A percentile compares a stretch with the other conserved stretches of the same genome.
phyloP scores from a whole-genome alignment of 2,797 vertebrate genomes.

The Acanthopagrus latus region DNA sequence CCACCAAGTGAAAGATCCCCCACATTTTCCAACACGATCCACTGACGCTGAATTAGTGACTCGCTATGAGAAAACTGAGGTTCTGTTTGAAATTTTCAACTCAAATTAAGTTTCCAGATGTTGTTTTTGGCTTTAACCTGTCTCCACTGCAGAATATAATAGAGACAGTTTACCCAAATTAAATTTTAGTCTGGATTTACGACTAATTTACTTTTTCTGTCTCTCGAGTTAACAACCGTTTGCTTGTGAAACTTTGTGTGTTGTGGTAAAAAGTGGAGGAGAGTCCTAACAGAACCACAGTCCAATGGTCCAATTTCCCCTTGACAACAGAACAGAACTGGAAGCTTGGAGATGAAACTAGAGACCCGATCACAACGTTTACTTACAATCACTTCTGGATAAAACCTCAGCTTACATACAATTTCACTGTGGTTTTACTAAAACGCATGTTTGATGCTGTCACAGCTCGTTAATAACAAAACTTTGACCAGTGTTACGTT shows the following conservation, averaged over 20 bases:
- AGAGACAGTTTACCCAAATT: too few species aligned
- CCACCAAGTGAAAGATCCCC: not conserved
- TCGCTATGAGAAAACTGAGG: not conserved
- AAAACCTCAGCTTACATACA: too few species aligned
- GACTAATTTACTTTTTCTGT: not conserved
- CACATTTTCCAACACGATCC: not conserved
- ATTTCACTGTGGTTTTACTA: too few species aligned
- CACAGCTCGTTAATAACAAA: too few species aligned
- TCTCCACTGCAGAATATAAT: not conserved
- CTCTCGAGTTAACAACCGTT: not conserved
- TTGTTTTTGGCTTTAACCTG: not conserved
- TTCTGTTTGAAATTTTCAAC: not conserved
- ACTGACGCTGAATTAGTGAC: not conserved
- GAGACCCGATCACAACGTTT: too few species aligned
- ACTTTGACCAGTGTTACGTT: too few species aligned
- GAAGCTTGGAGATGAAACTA: not conserved
- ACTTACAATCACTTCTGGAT: too few species aligned
- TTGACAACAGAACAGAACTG: not conserved
- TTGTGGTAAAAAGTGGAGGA: not conserved
- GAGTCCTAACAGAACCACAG: not conserved
- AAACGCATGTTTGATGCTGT: too few species aligned
- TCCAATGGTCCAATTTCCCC: conserved; percentile 5
- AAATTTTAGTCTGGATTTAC: not conserved
- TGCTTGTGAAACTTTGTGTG: not conserved
- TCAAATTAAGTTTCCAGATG: not conserved